Evolutionary conservation across 2,888 invertebrate genomes (phyloP).

Genomic region (Drosophila peninsularis): DNA sequence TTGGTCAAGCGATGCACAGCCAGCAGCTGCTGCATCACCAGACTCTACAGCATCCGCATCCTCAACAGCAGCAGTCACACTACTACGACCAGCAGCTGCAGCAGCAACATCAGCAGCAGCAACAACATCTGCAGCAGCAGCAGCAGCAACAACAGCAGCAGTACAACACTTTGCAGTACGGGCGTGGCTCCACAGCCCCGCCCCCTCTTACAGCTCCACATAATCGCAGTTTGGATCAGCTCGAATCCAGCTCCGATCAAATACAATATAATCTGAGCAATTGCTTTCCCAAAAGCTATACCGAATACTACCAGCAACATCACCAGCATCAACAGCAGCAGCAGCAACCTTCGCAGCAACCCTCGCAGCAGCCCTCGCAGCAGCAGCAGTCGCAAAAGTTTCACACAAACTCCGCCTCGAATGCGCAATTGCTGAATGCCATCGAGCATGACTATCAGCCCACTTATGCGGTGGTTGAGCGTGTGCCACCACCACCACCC

Average conservation of each 20-base stretch:
- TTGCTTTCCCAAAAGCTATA: constrained; percentile 84
- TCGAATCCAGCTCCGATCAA: constrained; percentile 63
- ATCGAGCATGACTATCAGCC: constrained; percentile 81
- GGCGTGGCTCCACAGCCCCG: constrained; percentile 65
- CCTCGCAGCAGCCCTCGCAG: constrained; percentile 23
- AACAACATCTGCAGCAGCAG: constrained; percentile 56
- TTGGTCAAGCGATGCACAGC: constrained; percentile 82
- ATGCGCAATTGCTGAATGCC: constrained; percentile 76
- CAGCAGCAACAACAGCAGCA: constrained; percentile 84
- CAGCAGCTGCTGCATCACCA: constrained; percentile 85
- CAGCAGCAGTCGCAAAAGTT: constrained; percentile 53
- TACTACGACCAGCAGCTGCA: constrained; percentile 67
- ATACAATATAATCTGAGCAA: constrained; percentile 83
- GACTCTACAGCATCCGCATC: constrained; percentile 82
- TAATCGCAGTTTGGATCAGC: constrained; percentile 54
- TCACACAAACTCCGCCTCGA: constrained; percentile 66
- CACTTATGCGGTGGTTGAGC: constrained; percentile 80
- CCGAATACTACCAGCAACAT: constrained; percentile 83
- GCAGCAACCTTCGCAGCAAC: constrained; percentile 8
- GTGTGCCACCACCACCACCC: constrained; percentile 54
- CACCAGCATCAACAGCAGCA: constrained; percentile 62
- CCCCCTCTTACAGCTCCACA: constrained; percentile 50
- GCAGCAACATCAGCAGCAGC: constrained; percentile 44
- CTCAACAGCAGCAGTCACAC: constrained; percentile 70
- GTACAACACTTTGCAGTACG: constrained; percentile 82